Evolutionary conservation across 2,888 invertebrate species (phyloP).

Genomic region (Lasiommata megera): DNA sequence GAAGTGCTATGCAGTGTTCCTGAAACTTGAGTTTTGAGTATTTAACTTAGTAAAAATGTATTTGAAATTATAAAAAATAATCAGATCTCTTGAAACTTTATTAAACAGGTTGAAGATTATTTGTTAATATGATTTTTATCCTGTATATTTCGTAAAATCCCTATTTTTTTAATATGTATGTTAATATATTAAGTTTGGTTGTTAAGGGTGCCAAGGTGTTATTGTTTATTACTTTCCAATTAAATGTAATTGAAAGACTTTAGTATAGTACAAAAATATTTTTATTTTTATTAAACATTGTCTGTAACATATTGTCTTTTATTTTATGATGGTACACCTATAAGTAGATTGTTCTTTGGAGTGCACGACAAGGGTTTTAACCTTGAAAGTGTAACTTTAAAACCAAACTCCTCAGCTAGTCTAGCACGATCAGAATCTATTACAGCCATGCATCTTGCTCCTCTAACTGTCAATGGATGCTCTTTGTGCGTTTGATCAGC

Average conservation of each 20-base stretch:
- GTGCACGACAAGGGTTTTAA: conserved; percentile 91
- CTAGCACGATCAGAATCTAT: conserved; percentile 93
- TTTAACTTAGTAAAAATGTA: too few species aligned
- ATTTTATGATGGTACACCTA: conserved; percentile 78
- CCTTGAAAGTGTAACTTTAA: conserved; percentile 87
- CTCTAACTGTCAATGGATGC: conserved; percentile 86
- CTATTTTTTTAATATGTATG: too few species aligned
- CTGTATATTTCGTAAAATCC: too few species aligned
- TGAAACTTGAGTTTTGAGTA: neutral
- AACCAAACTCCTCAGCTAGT: conserved; percentile 88
- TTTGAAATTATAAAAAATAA: neutral
- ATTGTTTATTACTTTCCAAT: conserved; percentile 16
- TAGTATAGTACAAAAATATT: conserved; percentile 32
- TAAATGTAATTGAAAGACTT: conserved; percentile 29
- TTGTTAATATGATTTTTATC: too few species aligned
- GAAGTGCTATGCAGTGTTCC: neutral
- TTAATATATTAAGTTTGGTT: conserved; percentile 13
- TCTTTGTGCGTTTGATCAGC: conserved; percentile 95
- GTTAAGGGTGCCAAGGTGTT: conserved; percentile 12
- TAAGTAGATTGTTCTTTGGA: conserved; percentile 94
- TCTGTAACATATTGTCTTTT: conserved; percentile 28
- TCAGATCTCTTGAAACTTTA: neutral
- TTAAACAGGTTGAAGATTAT: neutral
- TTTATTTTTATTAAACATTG: conserved; percentile 30
- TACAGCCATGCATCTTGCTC: conserved; percentile 92